A percentile compares a stretch with the other conserved stretches of the same genome.
These are phyloP conservation scores for Teleopsis dalmanni DNA, from an alignment of 1,140 invertebrate species.

Conservation along the genomic window DNA sequence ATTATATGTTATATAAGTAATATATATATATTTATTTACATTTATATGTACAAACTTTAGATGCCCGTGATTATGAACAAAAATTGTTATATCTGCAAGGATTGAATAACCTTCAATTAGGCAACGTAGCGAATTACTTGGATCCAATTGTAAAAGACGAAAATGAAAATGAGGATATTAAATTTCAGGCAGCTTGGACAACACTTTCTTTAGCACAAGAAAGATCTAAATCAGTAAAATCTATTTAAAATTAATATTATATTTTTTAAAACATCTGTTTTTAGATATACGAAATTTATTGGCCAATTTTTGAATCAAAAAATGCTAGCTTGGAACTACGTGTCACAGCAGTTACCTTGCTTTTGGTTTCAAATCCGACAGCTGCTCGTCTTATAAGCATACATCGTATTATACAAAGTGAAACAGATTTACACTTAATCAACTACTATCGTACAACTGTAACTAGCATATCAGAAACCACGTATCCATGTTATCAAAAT, in stretches of 20 bases:
- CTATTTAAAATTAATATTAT: background rate
- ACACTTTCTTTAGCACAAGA: slow-evolving; percentile 49
- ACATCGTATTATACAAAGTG: slow-evolving; percentile 59
- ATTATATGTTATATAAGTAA: no score
- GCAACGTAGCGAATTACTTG: slow-evolving; percentile 54
- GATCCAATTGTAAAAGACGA: slow-evolving; percentile 50
- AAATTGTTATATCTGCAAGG: slow-evolving; percentile 65
- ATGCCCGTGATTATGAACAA: slow-evolving; percentile 55
- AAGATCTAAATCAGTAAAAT: slow-evolving; percentile 49
- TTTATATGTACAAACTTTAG: slow-evolving; percentile 35
- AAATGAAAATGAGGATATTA: slow-evolving; percentile 48
- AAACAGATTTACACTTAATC: slow-evolving; percentile 56
- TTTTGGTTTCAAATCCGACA: slow-evolving; percentile 55
- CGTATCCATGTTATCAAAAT: slow-evolving; percentile 54
- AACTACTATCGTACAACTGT: slow-evolving; percentile 66
- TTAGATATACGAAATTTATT: slow-evolving; percentile 55
- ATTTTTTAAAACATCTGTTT: background rate
- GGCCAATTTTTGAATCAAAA: slow-evolving; percentile 61
- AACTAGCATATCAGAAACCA: slow-evolving; percentile 58
- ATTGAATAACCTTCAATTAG: slow-evolving; percentile 54
- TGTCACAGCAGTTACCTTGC: slow-evolving; percentile 54
- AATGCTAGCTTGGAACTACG: slow-evolving; percentile 59
- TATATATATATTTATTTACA: no score
- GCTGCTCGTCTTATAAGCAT: slow-evolving; percentile 58
- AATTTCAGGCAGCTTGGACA: slow-evolving; percentile 56